Evolutionary conservation across 2,113 vertebrate species (phyloP).

Genomic region (Phyllopteryx taeniolatus): DNA sequence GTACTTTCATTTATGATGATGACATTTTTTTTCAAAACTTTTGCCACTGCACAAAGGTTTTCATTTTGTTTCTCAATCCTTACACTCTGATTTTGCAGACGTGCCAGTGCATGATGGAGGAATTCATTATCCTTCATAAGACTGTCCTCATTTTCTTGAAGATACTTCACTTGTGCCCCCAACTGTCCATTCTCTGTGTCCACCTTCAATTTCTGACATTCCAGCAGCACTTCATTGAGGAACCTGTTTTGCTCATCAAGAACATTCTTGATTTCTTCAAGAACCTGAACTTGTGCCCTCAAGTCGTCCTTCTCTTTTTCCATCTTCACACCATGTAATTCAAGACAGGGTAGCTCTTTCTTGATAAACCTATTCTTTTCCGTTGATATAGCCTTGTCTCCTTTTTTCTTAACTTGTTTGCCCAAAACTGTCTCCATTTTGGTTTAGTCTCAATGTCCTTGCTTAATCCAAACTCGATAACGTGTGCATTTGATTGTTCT

Average conservation of each 20-base stretch:
- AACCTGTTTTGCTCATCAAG: background rate
- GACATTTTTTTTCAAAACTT: constrained; percentile 1
- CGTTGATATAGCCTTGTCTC: background rate
- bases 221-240: background rate
- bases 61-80: background rate
- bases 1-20: constrained; percentile 1
- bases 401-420: background rate
- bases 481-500: background rate
- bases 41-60: background rate
- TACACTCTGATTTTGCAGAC: background rate
- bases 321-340: background rate
- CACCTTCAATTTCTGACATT: background rate
- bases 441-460: background rate
- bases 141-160: background rate
- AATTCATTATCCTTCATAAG: background rate
- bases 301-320: background rate
- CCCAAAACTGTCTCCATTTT: background rate
- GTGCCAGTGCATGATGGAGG: background rate
- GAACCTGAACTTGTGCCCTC: constrained; percentile 1
- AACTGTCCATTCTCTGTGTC: constrained; percentile 1
- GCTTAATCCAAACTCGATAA: background rate
- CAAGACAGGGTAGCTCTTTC: background rate
- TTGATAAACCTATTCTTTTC: background rate
- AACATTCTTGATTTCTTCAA: constrained; percentile 4
- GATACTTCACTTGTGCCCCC: background rate